Percentiles rank a stretch among this genome's conserved stretches.
Evolutionary conservation across 2,113 vertebrate species (phyloP).

Genomic region (human (Homo sapiens)): DNA sequence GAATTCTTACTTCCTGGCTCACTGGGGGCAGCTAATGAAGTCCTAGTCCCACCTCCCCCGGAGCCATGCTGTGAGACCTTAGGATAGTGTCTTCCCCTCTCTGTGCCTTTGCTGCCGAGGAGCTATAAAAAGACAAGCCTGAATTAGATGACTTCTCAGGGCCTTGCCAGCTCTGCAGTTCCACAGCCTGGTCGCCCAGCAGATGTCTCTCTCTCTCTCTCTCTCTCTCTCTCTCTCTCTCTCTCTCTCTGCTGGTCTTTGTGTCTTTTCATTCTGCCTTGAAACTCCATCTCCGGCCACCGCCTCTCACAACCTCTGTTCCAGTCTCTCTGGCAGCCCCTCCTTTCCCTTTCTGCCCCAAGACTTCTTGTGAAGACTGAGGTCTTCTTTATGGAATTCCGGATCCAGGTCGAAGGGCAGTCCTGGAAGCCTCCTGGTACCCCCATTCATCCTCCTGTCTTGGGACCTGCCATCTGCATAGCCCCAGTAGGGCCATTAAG

Average conservation of each 20-base stretch:
- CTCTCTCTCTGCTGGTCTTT: not conserved
- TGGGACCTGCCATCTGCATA: slow-evolving; percentile 54
- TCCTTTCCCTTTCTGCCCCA: not conserved
- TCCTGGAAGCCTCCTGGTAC: not conserved
- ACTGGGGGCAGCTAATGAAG: too few species aligned
- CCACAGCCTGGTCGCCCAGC: not conserved
- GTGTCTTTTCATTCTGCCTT: not conserved
- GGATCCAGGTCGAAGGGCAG: slow-evolving; percentile 56
- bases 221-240: not conserved
- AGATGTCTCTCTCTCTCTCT: too few species aligned
- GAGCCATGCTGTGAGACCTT: not conserved
- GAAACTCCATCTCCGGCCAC: not conserved
- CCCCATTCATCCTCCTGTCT: not conserved
- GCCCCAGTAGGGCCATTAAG: slow-evolving; percentile 66
- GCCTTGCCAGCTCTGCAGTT: not conserved
- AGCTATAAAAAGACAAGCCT: not conserved
- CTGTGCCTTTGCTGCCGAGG: not conserved
- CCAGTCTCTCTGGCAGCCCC: not conserved
- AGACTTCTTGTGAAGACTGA: slow-evolving; percentile 48
- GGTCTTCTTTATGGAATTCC: slow-evolving; percentile 18
- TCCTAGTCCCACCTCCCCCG: not conserved
- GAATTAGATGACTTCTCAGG: not conserved
- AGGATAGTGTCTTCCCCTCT: not conserved
- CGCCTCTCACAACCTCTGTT: not conserved
- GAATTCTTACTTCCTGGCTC: not conserved